Conservation (phyloP, 2,113 vertebrate genomes). For the Shinisaurus crocodilurus region DNA sequence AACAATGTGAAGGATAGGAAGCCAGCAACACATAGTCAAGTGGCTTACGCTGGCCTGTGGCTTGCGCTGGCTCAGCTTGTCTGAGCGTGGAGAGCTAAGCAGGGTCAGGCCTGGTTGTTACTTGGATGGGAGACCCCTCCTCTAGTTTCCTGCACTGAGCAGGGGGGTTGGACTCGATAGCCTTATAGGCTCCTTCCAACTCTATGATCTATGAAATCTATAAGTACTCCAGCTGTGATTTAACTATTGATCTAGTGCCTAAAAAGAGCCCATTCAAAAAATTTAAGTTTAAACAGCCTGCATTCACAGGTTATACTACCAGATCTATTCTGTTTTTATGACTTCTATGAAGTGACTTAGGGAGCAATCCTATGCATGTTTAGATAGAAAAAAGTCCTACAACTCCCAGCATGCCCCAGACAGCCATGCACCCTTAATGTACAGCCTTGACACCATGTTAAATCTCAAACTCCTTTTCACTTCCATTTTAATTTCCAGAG, state of each 20-base stretch:
- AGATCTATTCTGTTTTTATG: background rate
- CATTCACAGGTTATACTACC: background rate
- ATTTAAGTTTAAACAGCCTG: background rate
- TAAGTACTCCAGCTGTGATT: constrained; percentile 14
- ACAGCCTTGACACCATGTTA: background rate
- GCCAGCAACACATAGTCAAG: background rate
- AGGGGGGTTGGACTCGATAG: too few relatives aligned
- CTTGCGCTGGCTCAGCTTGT: too few relatives aligned
- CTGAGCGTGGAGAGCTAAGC: too few relatives aligned
- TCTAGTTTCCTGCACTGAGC: too few relatives aligned
- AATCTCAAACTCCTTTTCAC: background rate
- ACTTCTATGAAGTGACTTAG: background rate
- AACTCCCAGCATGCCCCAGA: too few relatives aligned
- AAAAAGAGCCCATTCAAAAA: background rate
- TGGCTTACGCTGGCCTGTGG: too few relatives aligned
- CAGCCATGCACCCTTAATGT: background rate
- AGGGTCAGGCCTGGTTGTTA: too few relatives aligned
- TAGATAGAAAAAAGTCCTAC: too few relatives aligned
- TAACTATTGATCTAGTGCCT: background rate
- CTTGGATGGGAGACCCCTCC: too few relatives aligned
- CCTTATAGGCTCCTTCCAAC: too few relatives aligned
- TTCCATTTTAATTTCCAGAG: constrained; percentile 1
- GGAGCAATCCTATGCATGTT: too few relatives aligned
- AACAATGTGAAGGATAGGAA: constrained; percentile 12
- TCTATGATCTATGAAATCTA: too few relatives aligned